Evolutionary conservation across 1,140 invertebrate species (phyloP), one percentile per base, ranked within the genome.

Genomic region (Sarcophaga bullata): DNA sequence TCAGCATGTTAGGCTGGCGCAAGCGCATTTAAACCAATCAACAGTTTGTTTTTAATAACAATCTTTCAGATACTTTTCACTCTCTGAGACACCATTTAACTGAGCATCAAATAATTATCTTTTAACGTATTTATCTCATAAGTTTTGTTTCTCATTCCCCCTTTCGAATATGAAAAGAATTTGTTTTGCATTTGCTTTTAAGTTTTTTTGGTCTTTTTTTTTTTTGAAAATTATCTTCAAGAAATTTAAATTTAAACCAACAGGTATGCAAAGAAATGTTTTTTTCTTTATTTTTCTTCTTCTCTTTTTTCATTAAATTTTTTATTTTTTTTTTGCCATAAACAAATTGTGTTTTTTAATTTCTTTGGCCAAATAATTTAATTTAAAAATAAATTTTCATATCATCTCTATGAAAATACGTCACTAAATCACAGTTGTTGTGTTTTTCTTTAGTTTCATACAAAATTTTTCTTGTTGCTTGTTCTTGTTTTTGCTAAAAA

Each of bases 11-110:
- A 81, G 84, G 81, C 81, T 82, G 86, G 88, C 88, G 88, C 88
- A 90, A 83, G 88, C 88, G 88, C 88, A 89, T 83, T 85, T 83
- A 85, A 86, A 83, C 88, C 88, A 90, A 90, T 90, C 88, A 90
- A 88, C 88, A 88, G 87, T 88, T 89, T 88, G 81, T 82, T 84
- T 80, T 73, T 15, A 49, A 37, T 48, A 73, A 68, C 17, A 19
- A 50, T 68, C 62, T 68, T 4, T 8, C 6, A 68, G 48, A 19
- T 68, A 68, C 62, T 25, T 68, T 17, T 68, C 54, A 19, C 80
- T 81, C 13, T n/a, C 62, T 81, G 46, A 1, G 6, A 47, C 10
- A 1, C 4, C 25, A 2, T 4, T 37, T 4, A 37, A 37, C 25
- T 4, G 25, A 37, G 25, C 25, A 37, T 37, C 4, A 37, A 37